Conservation (phyloP, 2,113 vertebrate species). For the Cyanocitta stelleri region DNA sequence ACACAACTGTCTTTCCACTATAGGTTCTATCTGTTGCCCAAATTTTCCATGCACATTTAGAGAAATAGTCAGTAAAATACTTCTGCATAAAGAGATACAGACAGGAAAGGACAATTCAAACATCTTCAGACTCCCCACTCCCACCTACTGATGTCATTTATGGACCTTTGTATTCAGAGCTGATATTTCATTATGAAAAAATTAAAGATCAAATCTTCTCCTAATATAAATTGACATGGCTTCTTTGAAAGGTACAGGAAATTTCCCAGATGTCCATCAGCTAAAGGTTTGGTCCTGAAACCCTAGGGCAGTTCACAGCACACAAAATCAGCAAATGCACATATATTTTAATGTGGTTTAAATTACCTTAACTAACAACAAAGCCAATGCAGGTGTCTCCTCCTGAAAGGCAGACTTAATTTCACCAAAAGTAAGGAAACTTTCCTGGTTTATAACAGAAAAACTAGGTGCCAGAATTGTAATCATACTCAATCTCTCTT, state of each 20-base stretch:
- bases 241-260: background rate
- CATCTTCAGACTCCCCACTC: rapidly evolving
- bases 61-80: conserved; percentile 7
- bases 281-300: background rate
- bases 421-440: background rate
- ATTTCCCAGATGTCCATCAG: background rate
- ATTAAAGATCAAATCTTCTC: background rate
- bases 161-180: background rate
- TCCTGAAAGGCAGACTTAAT: background rate
- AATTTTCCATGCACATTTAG: background rate
- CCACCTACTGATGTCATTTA: background rate
- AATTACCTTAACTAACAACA: background rate
- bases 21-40: background rate
- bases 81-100: background rate
- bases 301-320: background rate
- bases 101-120: background rate
- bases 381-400: background rate
- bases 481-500: background rate
- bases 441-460: background rate
- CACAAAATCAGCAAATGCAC: background rate
- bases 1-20: conserved; percentile 43
- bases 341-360: background rate
- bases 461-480: background rate
- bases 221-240: background rate
- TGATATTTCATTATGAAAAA: background rate